These are phyloP conservation scores for Macrobrachium rosenbergii DNA, from an alignment of 1,140 invertebrate species.

Conservation along the genomic window DNA sequence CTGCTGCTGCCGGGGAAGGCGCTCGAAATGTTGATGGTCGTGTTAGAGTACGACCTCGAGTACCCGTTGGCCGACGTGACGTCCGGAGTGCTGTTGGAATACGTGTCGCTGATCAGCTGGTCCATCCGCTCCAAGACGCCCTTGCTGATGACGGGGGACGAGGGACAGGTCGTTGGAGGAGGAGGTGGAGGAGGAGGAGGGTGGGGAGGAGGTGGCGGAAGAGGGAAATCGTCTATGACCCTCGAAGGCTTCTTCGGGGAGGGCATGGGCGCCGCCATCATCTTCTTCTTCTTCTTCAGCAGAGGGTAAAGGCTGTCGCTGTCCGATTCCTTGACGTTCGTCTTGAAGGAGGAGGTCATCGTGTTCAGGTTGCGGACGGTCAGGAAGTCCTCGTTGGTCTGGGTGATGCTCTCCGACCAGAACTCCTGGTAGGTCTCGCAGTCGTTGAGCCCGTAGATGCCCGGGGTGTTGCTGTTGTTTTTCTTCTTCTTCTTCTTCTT, in stretches of 20 bases:
- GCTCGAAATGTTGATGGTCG: constrained; percentile 6
- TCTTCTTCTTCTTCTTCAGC: background rate
- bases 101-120: constrained; percentile 32
- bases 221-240: background rate
- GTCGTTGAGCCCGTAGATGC: background rate
- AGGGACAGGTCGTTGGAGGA: constrained; percentile 3
- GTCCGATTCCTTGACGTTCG: constrained; percentile 6
- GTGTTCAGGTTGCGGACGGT: constrained; percentile 20
- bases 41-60: background rate
- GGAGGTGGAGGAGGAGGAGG: background rate
- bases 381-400: constrained; percentile 24
- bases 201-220: background rate
- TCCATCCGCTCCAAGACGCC: constrained; percentile 48
- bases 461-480: too few relatives aligned
- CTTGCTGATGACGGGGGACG: constrained; percentile 1
- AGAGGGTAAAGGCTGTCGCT: constrained; percentile 27
- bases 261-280: background rate
- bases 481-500: background rate
- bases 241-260: background rate
- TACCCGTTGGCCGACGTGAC: background rate
- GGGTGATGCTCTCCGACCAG: constrained; percentile 26
- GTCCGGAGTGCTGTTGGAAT: constrained; percentile 38
- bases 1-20: background rate
- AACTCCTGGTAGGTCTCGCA: background rate
- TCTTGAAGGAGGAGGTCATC: constrained; percentile 21